Percentiles rank a stretch among this genome's conserved stretches.
These are phyloP conservation scores for Paraescarpia echinospica DNA, from an alignment of 1,140 invertebrate species.

Conservation along the genomic window DNA sequence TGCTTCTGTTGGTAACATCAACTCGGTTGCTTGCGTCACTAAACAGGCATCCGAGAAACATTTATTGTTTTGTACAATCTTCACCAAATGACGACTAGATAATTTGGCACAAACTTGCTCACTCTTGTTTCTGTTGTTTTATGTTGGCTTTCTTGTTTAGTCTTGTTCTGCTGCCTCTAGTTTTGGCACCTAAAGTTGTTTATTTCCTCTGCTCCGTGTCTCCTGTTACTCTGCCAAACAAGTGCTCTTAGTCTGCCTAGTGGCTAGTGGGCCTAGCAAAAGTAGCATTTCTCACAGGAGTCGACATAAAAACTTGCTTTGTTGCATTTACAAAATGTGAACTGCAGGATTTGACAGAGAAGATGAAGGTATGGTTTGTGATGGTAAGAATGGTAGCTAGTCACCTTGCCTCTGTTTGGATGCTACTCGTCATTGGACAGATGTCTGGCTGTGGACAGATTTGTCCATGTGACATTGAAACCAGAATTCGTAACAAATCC, in stretches of 20 bases:
- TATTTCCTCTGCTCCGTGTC: not conserved
- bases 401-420: not conserved
- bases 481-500: not conserved
- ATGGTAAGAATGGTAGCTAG: not conserved
- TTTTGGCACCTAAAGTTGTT: not conserved
- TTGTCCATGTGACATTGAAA: not conserved
- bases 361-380: not conserved
- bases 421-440: not conserved
- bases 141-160: not conserved
- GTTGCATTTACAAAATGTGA: not conserved
- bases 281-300: not conserved
- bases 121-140: not conserved
- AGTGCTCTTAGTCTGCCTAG: not conserved
- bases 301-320: too few relatives aligned
- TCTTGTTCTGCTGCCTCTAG: not conserved
- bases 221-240: not conserved
- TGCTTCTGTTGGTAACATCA: not conserved
- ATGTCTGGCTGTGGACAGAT: too few relatives aligned
- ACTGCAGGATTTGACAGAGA: not conserved
- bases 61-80: not conserved
- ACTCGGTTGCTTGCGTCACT: not conserved
- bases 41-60: not conserved
- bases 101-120: slow-evolving; percentile 5
- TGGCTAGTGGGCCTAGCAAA: not conserved
- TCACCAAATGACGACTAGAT: not conserved